phyloP scores from a whole-genome alignment of 2,113 vertebrate species.

The Triplophysa dalaica region DNA sequence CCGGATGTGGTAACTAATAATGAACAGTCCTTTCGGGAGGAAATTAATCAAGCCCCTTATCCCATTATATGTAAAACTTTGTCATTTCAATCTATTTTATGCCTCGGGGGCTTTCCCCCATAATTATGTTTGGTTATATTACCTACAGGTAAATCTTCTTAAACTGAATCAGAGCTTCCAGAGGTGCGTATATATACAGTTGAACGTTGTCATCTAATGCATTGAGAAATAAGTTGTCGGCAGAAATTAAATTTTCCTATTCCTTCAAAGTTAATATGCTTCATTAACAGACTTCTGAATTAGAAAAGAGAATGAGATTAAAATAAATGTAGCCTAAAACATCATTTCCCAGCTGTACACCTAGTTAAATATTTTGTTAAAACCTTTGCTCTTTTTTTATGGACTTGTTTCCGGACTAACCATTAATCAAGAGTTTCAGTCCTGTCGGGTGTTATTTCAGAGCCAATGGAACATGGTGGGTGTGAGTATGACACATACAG shows the following conservation, averaged over 20 bases:
- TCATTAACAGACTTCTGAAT: conserved; percentile 5
- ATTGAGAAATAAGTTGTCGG: background rate
- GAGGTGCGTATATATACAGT: conserved; percentile 28
- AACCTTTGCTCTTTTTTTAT: background rate
- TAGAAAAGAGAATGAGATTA: background rate
- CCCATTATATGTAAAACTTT: conserved; percentile 39
- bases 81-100: conserved; percentile 44
- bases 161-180: conserved; percentile 29
- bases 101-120: conserved; percentile 11
- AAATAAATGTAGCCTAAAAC: background rate
- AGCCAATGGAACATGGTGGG: background rate
- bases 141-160: conserved; percentile 35
- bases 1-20: conserved; percentile 18
- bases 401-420: background rate
- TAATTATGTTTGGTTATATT: conserved; percentile 43
- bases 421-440: background rate
- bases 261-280: conserved; percentile 20
- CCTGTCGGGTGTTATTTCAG: background rate
- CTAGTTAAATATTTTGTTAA: background rate
- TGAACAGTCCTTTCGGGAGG: conserved; percentile 15
- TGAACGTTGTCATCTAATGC: conserved; percentile 8
- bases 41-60: conserved; percentile 42
- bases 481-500: background rate
- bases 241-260: background rate
- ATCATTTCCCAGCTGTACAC: background rate